phyloP scores from a whole-genome alignment of 2,797 vertebrate genomes.

The Orientallactaga sibirica region DNA sequence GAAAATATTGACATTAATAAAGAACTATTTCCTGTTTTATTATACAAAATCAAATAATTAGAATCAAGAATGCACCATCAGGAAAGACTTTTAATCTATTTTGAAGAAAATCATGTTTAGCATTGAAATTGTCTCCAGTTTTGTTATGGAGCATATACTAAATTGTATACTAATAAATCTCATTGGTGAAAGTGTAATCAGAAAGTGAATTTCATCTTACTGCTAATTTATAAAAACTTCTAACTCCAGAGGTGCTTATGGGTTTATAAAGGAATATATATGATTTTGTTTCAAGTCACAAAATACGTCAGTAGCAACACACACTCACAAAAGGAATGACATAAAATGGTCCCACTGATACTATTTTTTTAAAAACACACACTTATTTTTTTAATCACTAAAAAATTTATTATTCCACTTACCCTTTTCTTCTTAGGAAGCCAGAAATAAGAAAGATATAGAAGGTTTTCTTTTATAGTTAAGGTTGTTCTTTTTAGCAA shows the following conservation, averaged over 20 bases:
- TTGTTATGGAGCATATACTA: conserved; percentile 9
- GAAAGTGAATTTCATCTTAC: conserved; percentile 46
- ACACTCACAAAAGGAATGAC: conserved; percentile 17
- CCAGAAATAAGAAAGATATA: conserved; percentile 50
- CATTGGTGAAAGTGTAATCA: conserved; percentile 43
- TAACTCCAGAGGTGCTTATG: conserved; percentile 8
- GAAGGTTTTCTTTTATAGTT: conserved; percentile 11
- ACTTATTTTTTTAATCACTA: conserved; percentile 29
- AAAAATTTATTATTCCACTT: conserved; percentile 25
- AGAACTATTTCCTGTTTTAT: not conserved
- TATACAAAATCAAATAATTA: conserved; percentile 12
- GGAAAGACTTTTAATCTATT: conserved; percentile 15
- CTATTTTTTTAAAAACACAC: conserved; percentile 11
- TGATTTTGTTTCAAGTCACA: conserved; percentile 46
- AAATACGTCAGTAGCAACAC: not conserved
- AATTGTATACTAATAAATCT: not conserved
- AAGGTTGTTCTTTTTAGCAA: conserved; percentile 37
- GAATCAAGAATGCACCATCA: conserved; percentile 2
- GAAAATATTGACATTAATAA: conserved; percentile 55
- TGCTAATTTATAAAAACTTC: conserved; percentile 4
- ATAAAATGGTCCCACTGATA: conserved; percentile 25
- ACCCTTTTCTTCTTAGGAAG: conserved; percentile 61
- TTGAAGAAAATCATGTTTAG: conserved; percentile 20
- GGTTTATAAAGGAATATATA: conserved; percentile 57
- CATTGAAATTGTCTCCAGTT: not conserved